Base-by-base conservation (phyloP, 1,140 invertebrate genomes). In the Calliphora vicina region DNA sequence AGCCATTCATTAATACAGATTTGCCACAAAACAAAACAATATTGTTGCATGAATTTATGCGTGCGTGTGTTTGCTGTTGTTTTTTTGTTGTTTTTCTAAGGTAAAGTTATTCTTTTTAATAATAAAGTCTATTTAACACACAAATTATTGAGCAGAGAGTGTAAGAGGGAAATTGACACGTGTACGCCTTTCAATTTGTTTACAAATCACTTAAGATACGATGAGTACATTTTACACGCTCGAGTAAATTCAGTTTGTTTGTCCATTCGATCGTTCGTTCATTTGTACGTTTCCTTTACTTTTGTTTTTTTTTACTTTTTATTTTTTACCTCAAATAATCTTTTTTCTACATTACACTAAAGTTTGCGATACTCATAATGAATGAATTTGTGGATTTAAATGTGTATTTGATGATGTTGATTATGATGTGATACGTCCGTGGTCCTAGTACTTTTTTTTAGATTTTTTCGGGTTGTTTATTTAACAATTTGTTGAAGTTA, bases 171-270 rank as follows among this genome's bases (percentile, higher is more conserved):
- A 27, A 20, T 76, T 76, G 29, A 76, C 73, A 76, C 73, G 73
- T 76, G 73, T 76, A 76, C 73, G 73, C 73, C 73, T 76, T 76
- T 76, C 73, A 76, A 76, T 76, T 76, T 76, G 73, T 76, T 76
- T 76, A 76, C 73, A 76, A 76, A 76, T 76, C 73, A 76, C 73
- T 76, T 76, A 76, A 57, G 50, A 57, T 57, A 57, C 50, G n/a
- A 6, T 57, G 50, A 57, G 50, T 17, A 57, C 15, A n/a, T 57
- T 57, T 57, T 57, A 57, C n/a, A 57, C 50, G 50, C 50, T 57
- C 50, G 50, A 15, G 50, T 57, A 57, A 57, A 17, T 57, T 57
- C n/a, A n/a, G 45, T 57, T 57, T 10, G 4, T 57, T 15, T 57
- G 13, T 57, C 4, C n/a, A 4, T 57, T 57, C 50, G 50, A 17